Conservation (phyloP, 2,113 vertebrate species). For the Lanius collurio region DNA sequence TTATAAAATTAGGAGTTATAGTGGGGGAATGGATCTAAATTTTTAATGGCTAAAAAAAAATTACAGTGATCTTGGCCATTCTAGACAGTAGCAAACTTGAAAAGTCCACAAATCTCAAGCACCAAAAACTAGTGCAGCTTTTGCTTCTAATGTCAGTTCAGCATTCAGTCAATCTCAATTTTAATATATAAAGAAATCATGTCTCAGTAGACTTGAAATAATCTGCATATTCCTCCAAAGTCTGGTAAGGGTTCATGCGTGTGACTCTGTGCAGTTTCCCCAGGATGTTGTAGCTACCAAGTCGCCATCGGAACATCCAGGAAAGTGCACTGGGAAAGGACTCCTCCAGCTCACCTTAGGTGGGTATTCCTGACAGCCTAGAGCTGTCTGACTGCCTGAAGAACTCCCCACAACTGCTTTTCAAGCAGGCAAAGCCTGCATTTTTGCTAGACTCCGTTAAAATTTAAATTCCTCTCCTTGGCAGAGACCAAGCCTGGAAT, state of each 20-base stretch:
- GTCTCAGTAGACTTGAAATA: not conserved
- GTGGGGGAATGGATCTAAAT: not conserved
- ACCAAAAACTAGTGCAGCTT: not conserved
- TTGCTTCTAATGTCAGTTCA: not conserved
- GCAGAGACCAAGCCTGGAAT: not conserved
- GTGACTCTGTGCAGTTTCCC: not conserved
- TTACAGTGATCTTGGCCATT: not conserved
- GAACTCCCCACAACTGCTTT: not conserved
- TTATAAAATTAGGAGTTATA: not conserved
- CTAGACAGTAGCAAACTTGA: not conserved
- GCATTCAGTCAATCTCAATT: not conserved
- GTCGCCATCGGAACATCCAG: not conserved
- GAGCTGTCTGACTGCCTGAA: not conserved
- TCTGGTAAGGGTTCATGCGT: not conserved
- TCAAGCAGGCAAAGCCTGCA: not conserved
- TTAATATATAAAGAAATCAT: not conserved
- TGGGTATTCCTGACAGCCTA: not conserved
- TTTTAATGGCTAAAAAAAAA: not conserved
- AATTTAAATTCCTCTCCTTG: not conserved
- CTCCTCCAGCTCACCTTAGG: not conserved
- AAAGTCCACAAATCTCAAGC: not conserved
- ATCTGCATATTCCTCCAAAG: not conserved
- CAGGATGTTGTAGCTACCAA: not conserved
- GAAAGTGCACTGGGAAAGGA: not conserved
- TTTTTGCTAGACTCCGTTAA: not conserved